Percentiles rank a stretch among this genome's conserved stretches.
Conservation (phyloP, 2,888 invertebrate genomes). For the Drosophila algonquin region DNA sequence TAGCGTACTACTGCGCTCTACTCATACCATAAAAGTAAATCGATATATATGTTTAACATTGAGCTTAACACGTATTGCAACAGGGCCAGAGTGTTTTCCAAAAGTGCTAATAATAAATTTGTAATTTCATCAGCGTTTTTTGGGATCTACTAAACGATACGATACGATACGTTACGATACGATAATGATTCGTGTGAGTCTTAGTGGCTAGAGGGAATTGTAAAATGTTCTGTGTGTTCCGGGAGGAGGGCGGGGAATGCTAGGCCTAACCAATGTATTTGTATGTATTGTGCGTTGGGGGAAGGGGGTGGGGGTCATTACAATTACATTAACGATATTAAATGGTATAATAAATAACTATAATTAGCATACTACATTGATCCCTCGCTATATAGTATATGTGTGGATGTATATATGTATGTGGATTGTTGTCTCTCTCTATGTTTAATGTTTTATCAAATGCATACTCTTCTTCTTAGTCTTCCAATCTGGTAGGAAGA, state of each 20-base stretch:
- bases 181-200: slow-evolving; percentile 47
- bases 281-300: slow-evolving; percentile 8
- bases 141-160: slow-evolving; percentile 31
- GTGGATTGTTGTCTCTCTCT: slow-evolving; percentile 8
- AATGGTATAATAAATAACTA: slow-evolving; percentile 75
- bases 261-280: slow-evolving; percentile 60
- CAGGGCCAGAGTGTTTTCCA: slow-evolving; percentile 66
- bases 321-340: slow-evolving; percentile 75
- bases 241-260: slow-evolving; percentile 35
- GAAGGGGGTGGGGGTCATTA: slow-evolving; percentile 46
- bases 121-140: slow-evolving; percentile 39
- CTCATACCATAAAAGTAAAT: slow-evolving; percentile 35
- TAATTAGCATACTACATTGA: slow-evolving; percentile 69
- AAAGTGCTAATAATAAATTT: slow-evolving; percentile 66
- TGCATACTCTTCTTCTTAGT: slow-evolving; percentile 51
- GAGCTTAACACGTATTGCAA: slow-evolving; percentile 70
- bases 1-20: slow-evolving; percentile 33
- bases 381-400: slow-evolving; percentile 41
- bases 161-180: slow-evolving; percentile 17
- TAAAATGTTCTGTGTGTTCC: slow-evolving; percentile 6
- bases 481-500: not conserved
- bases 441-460: slow-evolving; percentile 60
- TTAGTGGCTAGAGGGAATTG: slow-evolving; percentile 48
- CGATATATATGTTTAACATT: slow-evolving; percentile 44
- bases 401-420: not conserved